Conservation (phyloP, 2,888 invertebrate species). For the Cetonia aurata region DNA sequence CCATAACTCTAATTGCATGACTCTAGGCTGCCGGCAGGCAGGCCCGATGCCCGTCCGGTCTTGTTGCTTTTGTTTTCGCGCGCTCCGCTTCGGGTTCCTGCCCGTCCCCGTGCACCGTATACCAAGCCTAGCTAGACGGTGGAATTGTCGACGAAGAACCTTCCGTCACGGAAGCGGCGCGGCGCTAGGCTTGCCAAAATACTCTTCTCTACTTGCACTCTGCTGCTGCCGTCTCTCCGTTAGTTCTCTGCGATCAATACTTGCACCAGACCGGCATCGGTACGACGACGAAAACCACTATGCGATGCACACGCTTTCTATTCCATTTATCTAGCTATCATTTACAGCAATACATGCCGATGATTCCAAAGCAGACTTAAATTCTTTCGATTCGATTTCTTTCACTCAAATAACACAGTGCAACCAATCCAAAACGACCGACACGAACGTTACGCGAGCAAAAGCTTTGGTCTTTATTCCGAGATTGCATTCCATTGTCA, state of each 20-base stretch:
- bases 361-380: no score
- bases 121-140: conserved; percentile 17
- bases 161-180: conserved; percentile 34
- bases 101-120: conserved; percentile 20
- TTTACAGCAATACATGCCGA: no score
- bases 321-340: no score
- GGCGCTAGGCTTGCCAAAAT: conserved; percentile 8
- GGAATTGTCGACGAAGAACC: conserved; percentile 21
- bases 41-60: conserved; percentile 27
- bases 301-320: no score
- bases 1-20: conserved; percentile 55
- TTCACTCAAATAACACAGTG: not conserved
- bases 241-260: conserved; percentile 15
- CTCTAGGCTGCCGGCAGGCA: conserved; percentile 43
- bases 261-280: conserved; percentile 16
- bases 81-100: conserved; percentile 43
- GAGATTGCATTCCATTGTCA: no score
- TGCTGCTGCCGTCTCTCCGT: not conserved
- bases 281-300: conserved; percentile 7
- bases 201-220: conserved; percentile 10
- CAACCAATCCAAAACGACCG: not conserved
- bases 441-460: not conserved
- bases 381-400: not conserved
- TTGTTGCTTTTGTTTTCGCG: conserved; percentile 37
- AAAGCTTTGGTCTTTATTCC: no score